Base-by-base conservation (phyloP, 2,888 invertebrate genomes). In the Pterobdella sp. region DNA sequence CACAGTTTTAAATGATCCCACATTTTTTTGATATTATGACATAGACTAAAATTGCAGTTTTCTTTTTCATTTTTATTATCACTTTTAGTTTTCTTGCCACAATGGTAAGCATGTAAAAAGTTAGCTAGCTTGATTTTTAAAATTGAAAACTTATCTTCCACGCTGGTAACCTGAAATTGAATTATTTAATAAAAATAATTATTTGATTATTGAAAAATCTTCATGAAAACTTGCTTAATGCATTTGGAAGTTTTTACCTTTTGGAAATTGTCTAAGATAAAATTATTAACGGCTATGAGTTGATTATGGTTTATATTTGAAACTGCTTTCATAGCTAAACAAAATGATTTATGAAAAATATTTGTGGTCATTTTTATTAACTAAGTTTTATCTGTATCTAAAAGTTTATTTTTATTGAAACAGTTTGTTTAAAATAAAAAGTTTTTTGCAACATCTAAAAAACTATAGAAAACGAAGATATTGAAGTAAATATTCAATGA, bases 1-100 rank as follows among this genome's bases (percentile, higher is more conserved):
- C 60, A 56, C 4, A 56, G n/a, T n/a, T 56, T 56, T n/a, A 56
- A 26, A 26, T 56, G 60, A 26, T 56, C n/a, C 60, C 60, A 56
- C n/a, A 4, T n/a, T 26, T 56, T 56, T 22, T 26, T 18, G 60
- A 56, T 56, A 26, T 22, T 56, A 3, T 7, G 3, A 26, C 60
- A 56, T 22, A 56, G n/a, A 4, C 26, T 56, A 3, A 56, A 22
- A 7, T 22, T 26, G 26, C 60, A 56, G 3, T n/a, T 56, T 56
- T n/a, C 26, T 22, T 3, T n/a, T n/a, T n/a, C n/a, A 26, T 3
- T 22, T 56, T 26, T 26, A 22, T 56, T 22, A 22, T 22, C n/a
- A 56, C 10, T 26, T 14, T 3, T 26, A 14, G n/a, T 56, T 56
- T n/a, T 4, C 26, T 56, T 56, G 18, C 26, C 10, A 22, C 60